Evolutionary conservation across 2,797 vertebrate species (phyloP).

Genomic region (Alcedo atthis): DNA sequence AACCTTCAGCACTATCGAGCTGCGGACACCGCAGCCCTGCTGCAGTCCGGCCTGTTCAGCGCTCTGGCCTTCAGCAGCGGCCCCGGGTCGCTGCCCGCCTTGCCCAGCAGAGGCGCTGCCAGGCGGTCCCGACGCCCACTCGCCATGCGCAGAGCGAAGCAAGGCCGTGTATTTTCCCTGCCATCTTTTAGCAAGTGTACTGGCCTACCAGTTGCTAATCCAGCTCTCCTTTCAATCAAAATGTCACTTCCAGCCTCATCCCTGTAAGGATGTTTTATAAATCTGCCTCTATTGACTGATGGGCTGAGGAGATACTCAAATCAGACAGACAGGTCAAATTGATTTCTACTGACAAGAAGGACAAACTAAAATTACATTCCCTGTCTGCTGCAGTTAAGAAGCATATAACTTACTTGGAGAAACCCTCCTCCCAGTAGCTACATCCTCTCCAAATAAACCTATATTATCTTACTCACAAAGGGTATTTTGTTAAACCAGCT

Average conservation of each 20-base stretch:
- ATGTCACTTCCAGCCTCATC: not conserved
- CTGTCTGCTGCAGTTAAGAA: conserved; percentile 45
- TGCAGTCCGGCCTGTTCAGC: not conserved
- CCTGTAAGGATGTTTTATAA: conserved; percentile 3
- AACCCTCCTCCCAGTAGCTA: conserved; percentile 15
- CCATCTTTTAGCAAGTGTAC: not conserved
- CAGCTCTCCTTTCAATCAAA: not conserved
- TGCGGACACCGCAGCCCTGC: not conserved
- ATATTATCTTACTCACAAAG: conserved; percentile 38
- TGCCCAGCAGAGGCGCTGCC: not conserved
- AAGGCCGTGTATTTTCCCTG: not conserved
- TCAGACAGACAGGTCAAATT: not conserved
- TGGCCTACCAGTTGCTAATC: not conserved
- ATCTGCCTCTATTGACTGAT: not conserved
- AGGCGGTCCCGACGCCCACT: fast-evolving
- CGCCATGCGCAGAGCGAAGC: fast-evolving
- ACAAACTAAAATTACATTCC: conserved; percentile 2
- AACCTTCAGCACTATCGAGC: not conserved
- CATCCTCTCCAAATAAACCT: conserved; percentile 33
- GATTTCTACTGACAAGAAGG: conserved; percentile 16
- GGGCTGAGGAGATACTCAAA: not conserved
- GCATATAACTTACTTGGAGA: not conserved
- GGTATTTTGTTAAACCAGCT: conserved; percentile 52
- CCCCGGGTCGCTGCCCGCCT: fast-evolving
- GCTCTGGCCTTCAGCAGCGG: fast-evolving